Percentiles rank a stretch among this genome's conserved stretches.
Conservation (phyloP, 1,140 invertebrate species). For the Acromyrmex heyeri region DNA sequence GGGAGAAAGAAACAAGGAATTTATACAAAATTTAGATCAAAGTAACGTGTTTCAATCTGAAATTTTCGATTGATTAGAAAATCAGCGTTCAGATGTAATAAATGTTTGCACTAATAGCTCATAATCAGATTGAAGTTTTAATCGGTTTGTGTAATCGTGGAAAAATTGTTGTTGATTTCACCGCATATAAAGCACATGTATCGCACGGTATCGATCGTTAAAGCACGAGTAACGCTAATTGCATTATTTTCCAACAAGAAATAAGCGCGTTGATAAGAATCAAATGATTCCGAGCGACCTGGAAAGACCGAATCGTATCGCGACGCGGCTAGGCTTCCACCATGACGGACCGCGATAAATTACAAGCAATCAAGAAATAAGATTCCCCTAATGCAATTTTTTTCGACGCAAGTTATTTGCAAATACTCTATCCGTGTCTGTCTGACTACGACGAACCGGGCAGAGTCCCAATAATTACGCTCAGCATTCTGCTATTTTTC, state of each 20-base stretch:
- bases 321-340: conserved; percentile 13
- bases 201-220: conserved; percentile 18
- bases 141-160: background rate
- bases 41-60: too few species aligned
- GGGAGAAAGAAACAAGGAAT: background rate
- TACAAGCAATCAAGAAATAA: conserved; percentile 62
- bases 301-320: conserved; percentile 45
- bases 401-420: conserved; percentile 53
- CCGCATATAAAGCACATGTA: conserved; percentile 44
- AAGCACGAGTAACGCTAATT: conserved; percentile 38
- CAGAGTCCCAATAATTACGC: conserved; percentile 49
- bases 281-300: conserved; percentile 46
- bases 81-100: background rate
- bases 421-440: conserved; percentile 24
- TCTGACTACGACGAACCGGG: conserved; percentile 2
- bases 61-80: conserved; percentile 8
- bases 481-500: conserved; percentile 48
- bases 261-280: conserved; percentile 29
- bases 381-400: conserved; percentile 54
- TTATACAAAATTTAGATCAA: background rate
- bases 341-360: conserved; percentile 61
- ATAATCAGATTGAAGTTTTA: conserved; percentile 42
- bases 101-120: conserved; percentile 20
- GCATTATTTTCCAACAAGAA: conserved; percentile 55
- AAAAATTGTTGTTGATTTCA: conserved; percentile 19